Evolutionary conservation across 2,888 invertebrate genomes (phyloP).

Genomic region (Neoitamus cyanurus): DNA sequence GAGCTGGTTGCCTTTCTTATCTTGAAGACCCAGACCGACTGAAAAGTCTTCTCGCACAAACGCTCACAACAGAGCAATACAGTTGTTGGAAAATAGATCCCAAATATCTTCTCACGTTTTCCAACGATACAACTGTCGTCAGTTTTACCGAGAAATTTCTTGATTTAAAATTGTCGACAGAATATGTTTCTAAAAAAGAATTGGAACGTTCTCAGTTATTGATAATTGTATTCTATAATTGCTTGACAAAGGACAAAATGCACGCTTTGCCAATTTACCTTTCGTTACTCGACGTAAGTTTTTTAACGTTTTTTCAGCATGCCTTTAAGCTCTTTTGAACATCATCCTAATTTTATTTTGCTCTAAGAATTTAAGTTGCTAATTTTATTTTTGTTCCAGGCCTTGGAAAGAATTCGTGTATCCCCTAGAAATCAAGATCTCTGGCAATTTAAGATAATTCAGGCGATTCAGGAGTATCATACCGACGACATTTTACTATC

Average conservation of each 20-base stretch:
- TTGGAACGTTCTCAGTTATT: conserved; percentile 71
- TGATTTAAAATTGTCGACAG: conserved; percentile 59
- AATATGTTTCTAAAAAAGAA: conserved; percentile 65
- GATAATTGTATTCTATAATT: conserved; percentile 80
- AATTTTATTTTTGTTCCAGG: conserved; percentile 65
- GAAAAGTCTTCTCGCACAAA: conserved; percentile 81
- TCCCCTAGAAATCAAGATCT: conserved; percentile 71
- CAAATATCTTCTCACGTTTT: conserved; percentile 78
- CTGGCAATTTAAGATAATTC: conserved; percentile 81
- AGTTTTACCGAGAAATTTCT: conserved; percentile 79
- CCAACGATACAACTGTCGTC: conserved; percentile 77
- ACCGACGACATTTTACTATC: conserved; percentile 60
- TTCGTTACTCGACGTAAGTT: conserved; percentile 73
- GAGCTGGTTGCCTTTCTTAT: conserved; percentile 89
- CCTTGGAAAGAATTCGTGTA: conserved; percentile 69
- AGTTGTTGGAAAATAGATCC: conserved; percentile 67
- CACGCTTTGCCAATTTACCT: conserved; percentile 80
- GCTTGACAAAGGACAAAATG: conserved; percentile 82
- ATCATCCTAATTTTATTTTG: conserved; percentile 45
- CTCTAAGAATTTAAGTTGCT: no score
- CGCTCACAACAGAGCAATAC: conserved; percentile 77
- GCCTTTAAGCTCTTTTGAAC: not conserved
- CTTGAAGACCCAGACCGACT: conserved; percentile 85
- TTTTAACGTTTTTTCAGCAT: not conserved
- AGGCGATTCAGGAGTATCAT: conserved; percentile 66